These are phyloP conservation scores for Cataglyphis livida DNA, from an alignment of 2,888 invertebrate species.

Conservation along the genomic window DNA sequence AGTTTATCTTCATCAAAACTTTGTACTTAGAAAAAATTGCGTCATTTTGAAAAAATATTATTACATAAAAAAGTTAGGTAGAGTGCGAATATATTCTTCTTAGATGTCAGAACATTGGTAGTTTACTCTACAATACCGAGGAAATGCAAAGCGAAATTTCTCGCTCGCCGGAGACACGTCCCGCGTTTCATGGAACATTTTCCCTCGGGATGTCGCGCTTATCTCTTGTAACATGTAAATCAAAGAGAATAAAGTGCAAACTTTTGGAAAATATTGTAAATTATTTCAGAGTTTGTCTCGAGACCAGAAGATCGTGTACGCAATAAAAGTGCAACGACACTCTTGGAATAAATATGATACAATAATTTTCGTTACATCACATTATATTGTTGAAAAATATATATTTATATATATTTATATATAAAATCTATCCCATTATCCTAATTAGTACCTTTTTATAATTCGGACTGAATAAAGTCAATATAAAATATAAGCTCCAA, in stretches of 20 bases:
- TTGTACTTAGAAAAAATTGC: neutral
- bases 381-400: neutral
- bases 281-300: constrained; percentile 18
- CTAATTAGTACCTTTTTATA: neutral
- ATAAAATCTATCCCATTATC: neutral
- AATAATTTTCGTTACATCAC: constrained; percentile 10
- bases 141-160: constrained; percentile 28
- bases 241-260: constrained; percentile 38
- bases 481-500: too few relatives aligned
- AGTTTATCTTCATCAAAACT: neutral
- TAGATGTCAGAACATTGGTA: constrained; percentile 6
- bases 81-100: neutral
- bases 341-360: neutral
- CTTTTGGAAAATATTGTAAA: constrained; percentile 29
- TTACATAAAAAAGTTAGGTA: neutral
- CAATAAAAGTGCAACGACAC: constrained; percentile 18
- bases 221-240: constrained; percentile 37
- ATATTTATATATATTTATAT: neutral
- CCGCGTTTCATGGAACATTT: constrained; percentile 33
- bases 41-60: neutral
- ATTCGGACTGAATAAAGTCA: neutral
- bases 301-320: constrained; percentile 6
- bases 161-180: constrained; percentile 16
- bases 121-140: neutral
- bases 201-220: constrained; percentile 29